Percentiles rank a stretch among this genome's conserved stretches.
phyloP scores from a whole-genome alignment of 2,113 vertebrate species.

The Mesoclemmys tuberculata region DNA sequence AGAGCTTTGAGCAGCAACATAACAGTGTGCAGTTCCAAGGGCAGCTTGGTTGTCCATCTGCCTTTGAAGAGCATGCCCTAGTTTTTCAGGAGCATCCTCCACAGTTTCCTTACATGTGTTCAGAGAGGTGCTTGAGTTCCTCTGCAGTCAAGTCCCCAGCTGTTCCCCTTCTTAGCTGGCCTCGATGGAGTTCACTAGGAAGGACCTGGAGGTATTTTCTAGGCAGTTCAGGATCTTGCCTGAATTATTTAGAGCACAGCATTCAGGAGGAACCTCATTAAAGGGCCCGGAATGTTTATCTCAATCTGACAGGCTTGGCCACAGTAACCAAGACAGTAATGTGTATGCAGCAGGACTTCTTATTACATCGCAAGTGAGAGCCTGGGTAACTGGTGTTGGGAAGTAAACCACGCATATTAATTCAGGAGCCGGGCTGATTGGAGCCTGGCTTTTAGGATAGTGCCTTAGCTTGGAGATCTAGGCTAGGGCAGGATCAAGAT shows the following conservation, averaged over 20 bases:
- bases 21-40: neutral
- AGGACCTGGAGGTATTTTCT: slow-evolving; percentile 42
- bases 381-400: rapidly evolving
- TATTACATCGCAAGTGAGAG: rapidly evolving
- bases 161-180: neutral
- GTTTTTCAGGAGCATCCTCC: neutral
- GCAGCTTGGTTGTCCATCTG: neutral
- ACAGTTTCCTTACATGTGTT: neutral
- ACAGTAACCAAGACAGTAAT: neutral
- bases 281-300: neutral
- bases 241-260: slow-evolving; percentile 45
- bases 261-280: slow-evolving; percentile 29
- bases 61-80: neutral
- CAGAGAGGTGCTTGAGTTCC: neutral
- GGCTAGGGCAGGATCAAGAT: neutral
- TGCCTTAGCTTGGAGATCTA: neutral
- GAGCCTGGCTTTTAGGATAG: neutral
- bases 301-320: neutral
- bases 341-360: neutral
- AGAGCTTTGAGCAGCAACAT: neutral
- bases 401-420: neutral
- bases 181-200: slow-evolving; percentile 9
- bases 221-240: neutral
- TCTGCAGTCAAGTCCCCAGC: neutral
- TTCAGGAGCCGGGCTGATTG: rapidly evolving